phyloP scores from a whole-genome alignment of 2,888 invertebrate genomes.

The Petrolisthes manimaculis region DNA sequence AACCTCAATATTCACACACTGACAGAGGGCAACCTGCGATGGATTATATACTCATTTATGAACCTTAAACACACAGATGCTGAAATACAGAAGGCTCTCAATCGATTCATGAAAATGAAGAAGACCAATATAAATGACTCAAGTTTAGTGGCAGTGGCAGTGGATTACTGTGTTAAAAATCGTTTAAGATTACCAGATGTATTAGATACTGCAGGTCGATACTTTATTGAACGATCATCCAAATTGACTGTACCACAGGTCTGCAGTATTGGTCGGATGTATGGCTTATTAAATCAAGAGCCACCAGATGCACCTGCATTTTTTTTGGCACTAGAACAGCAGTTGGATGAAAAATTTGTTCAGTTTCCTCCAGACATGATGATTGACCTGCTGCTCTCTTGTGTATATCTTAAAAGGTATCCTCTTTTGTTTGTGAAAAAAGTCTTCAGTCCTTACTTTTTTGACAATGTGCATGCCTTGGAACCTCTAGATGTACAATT shows the following conservation, averaged over 20 bases:
- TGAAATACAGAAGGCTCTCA: conserved; percentile 75
- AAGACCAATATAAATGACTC: conserved; percentile 68
- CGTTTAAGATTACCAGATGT: conserved; percentile 75
- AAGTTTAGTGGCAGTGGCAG: conserved; percentile 75
- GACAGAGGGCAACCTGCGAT: conserved; percentile 73
- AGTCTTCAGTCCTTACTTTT: conserved; percentile 76
- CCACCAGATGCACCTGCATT: conserved; percentile 73
- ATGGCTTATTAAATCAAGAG: conserved; percentile 76
- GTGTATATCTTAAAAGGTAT: conserved; percentile 76
- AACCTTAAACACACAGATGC: conserved; percentile 74
- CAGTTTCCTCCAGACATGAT: conserved; percentile 75
- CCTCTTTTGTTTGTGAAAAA: conserved; percentile 76
- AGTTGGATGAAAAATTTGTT: conserved; percentile 74
- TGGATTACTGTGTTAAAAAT: conserved; percentile 77
- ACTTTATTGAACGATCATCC: conserved; percentile 73
- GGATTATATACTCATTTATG: conserved; percentile 74
- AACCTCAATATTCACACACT: conserved; percentile 76
- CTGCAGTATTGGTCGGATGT: conserved; percentile 75
- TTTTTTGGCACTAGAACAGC: conserved; percentile 75
- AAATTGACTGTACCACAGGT: conserved; percentile 74
- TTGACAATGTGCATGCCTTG: conserved; percentile 73
- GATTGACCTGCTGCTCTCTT: conserved; percentile 76
- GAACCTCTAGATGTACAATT: conserved; percentile 36
- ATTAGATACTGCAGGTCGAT: conserved; percentile 75
- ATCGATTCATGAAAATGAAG: conserved; percentile 76